Conservation (phyloP, 1,140 invertebrate genomes). For the Ceratina calcarata region DNA sequence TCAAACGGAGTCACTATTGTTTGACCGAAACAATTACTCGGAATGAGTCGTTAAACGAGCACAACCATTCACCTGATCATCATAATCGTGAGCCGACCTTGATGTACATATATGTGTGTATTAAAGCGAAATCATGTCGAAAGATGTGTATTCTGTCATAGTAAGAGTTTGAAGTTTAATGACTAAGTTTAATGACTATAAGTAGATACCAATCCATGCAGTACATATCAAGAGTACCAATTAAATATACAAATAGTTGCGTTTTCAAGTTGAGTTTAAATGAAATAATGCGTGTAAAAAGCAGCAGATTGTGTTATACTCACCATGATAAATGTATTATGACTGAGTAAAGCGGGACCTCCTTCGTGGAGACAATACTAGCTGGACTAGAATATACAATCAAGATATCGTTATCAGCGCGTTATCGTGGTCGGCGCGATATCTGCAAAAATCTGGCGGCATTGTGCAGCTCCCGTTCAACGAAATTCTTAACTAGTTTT, state of each 20-base stretch:
- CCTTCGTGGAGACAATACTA: constrained; percentile 14
- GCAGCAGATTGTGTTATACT: constrained; percentile 32
- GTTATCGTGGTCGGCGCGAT: constrained; percentile 57
- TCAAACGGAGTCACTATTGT: background rate
- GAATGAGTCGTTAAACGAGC: background rate
- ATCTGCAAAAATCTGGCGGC: constrained; percentile 43
- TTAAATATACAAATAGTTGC: too few species aligned
- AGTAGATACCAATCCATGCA: too few species aligned
- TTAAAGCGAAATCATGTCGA: constrained; percentile 8
- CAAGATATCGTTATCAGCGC: constrained; percentile 59
- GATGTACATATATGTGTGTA: background rate
- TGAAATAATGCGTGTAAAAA: constrained; percentile 6
- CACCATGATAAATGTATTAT: constrained; percentile 50
- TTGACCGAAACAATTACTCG: background rate
- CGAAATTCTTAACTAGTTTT: background rate
- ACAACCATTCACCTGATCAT: background rate
- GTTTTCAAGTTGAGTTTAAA: background rate
- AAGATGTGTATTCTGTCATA: background rate
- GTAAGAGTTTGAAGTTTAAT: too few species aligned
- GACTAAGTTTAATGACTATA: too few species aligned
- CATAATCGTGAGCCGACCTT: background rate
- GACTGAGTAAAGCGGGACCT: constrained; percentile 4
- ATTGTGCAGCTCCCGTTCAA: constrained; percentile 34
- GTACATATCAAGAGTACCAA: too few species aligned
- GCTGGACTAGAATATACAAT: constrained; percentile 28